Conservation (phyloP, 2,888 invertebrate genomes). For the Keiferia lycopersicella region DNA sequence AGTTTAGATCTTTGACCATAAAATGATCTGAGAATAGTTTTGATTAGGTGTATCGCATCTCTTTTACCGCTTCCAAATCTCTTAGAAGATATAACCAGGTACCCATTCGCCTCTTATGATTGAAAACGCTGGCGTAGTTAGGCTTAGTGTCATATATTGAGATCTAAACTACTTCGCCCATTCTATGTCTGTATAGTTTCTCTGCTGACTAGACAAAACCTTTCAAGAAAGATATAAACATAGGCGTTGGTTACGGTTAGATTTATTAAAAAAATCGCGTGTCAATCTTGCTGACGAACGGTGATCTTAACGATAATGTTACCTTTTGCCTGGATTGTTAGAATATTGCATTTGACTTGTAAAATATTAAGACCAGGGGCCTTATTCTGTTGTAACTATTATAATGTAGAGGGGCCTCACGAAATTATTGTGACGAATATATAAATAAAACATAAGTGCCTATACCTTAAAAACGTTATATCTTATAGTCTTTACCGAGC, state of each 20-base stretch:
- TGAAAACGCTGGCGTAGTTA: no score
- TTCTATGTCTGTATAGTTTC: not conserved
- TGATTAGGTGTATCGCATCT: no score
- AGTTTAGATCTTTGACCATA: no score
- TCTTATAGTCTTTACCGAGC: not conserved
- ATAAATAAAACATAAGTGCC: conserved; percentile 19
- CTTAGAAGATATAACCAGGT: no score
- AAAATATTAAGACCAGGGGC: conserved; percentile 28
- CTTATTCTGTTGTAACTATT: conserved; percentile 18
- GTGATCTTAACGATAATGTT: conserved; percentile 9
- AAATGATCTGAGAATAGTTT: no score
- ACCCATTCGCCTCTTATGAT: no score
- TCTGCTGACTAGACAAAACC: not conserved
- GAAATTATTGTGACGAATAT: not conserved
- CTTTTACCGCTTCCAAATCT: no score
- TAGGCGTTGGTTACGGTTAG: conserved; percentile 27
- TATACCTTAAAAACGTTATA: not conserved
- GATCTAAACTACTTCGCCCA: no score
- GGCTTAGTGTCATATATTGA: no score
- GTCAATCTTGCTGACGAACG: not conserved
- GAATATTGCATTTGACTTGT: conserved; percentile 28
- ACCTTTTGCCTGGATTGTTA: conserved; percentile 23
- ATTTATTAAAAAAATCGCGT: conserved; percentile 13
- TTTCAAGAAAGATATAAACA: not conserved
- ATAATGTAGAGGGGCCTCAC: not conserved